phyloP scores from a whole-genome alignment of 2,113 vertebrate species.

The Theropithecus gelada region DNA sequence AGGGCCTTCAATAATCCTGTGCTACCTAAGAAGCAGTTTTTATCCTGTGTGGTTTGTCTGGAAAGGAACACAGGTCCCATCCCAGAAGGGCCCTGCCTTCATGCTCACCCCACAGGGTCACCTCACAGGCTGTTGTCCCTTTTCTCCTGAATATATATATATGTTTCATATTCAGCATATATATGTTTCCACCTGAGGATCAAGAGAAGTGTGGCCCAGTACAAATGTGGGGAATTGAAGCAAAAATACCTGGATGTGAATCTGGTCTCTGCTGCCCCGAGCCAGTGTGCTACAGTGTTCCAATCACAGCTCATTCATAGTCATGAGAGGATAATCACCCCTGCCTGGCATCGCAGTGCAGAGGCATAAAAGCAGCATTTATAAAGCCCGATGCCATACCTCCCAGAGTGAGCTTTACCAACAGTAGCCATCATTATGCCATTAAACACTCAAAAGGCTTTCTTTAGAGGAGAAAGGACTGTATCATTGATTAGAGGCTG shows the following conservation, averaged over 20 bases:
- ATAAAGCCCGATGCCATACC: fast-evolving
- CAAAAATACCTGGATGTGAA: not conserved
- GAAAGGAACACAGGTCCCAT: not conserved
- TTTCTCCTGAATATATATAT: not conserved
- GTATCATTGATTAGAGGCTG: not conserved
- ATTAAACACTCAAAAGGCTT: not conserved
- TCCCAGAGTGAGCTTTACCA: not conserved
- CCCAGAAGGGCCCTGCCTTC: not conserved
- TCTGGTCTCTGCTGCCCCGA: not conserved
- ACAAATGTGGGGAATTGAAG: no score
- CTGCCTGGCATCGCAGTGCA: not conserved
- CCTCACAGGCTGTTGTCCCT: not conserved
- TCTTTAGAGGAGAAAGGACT: not conserved
- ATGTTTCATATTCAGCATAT: no score
- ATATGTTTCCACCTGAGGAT: not conserved
- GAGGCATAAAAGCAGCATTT: not conserved
- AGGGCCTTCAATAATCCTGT: not conserved
- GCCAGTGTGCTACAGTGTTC: not conserved
- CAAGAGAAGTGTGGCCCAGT: not conserved
- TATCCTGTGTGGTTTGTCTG: not conserved
- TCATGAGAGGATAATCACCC: no score
- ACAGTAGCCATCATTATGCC: not conserved
- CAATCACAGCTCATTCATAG: not conserved
- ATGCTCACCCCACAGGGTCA: not conserved
- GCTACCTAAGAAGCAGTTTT: not conserved